Base-by-base conservation (phyloP, 2,888 invertebrate genomes). In the Lasiommata megera region DNA sequence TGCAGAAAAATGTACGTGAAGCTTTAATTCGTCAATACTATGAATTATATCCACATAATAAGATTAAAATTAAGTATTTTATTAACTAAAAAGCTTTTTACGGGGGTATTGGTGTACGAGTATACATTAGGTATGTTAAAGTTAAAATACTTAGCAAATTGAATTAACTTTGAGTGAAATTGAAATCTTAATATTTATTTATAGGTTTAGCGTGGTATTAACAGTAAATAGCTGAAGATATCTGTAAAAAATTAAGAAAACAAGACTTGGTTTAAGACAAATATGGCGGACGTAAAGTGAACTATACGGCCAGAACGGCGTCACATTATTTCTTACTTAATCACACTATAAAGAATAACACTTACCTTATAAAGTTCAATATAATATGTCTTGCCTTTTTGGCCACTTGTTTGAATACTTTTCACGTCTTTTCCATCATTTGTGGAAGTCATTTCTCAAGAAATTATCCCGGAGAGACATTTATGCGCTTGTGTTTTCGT, bases 371-470 rank as follows among this genome's bases (percentile, higher is more conserved):
- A 89, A 82, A 88, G 84, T 74, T 89, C 89, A 79, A 90, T 87
- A 75, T 79, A 88, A 86, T 83, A 86, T 79, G 81, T 65, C 82
- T 91, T 91, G 82, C 84, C 84, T 80, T 83, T 91, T 72, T 71
- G 82, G 79, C 79, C 80, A 82, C 82, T 84, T 72, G 80, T 80
- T 82, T 79, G 81, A 82, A 80, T 80, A 91, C 79, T 89, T 86
- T 88, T 90, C 84, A 90, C 88, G 76, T 90, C 88, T 88, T 88
- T 88, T 80, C 83, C 88, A 84, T 91, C 89, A 88, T 89, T 89
- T 88, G 87, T 87, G 83, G 91, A 91, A 91, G 88, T 90, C 91
- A 91, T 91, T 90, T 91, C 91, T 90, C 85, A 90, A 71, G 84
- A 88, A 90, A 90, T 89, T 88, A 88, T 88, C 82, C 84, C 86